phyloP scores from a whole-genome alignment of 2,797 vertebrate genomes.

The Euthynnus affinis region DNA sequence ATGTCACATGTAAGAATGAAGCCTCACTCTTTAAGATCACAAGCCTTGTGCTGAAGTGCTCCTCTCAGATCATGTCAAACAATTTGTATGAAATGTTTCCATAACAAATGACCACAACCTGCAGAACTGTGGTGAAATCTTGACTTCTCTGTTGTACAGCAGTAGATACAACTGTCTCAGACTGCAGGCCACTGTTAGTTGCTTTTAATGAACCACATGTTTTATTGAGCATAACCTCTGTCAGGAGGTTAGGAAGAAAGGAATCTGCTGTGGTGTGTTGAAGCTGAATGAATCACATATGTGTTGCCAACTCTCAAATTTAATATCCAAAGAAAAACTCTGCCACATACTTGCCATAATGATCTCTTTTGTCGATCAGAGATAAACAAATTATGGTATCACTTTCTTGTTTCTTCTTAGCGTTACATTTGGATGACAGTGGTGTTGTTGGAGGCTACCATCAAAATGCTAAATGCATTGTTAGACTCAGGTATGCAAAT shows the following conservation, averaged over 20 bases:
- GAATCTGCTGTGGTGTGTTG: slow-evolving; percentile 54
- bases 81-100: not conserved
- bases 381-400: slow-evolving; percentile 53
- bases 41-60: slow-evolving; percentile 45
- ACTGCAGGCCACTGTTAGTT: slow-evolving; percentile 55
- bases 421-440: slow-evolving; percentile 21
- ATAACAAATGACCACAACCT: slow-evolving; percentile 9
- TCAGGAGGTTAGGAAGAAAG: slow-evolving; percentile 49
- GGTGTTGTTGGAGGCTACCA: slow-evolving; percentile 24
- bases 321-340: slow-evolving; percentile 35
- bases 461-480: slow-evolving; percentile 12
- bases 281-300: slow-evolving; percentile 51
- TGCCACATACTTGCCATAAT: slow-evolving; percentile 21
- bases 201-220: slow-evolving; percentile 64
- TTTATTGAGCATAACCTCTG: slow-evolving; percentile 63
- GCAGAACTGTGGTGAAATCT: slow-evolving; percentile 12
- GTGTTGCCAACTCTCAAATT: slow-evolving; percentile 61
- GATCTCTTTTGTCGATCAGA: slow-evolving; percentile 44
- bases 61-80: slow-evolving; percentile 21
- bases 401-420: slow-evolving; percentile 15
- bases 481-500: slow-evolving; percentile 34
- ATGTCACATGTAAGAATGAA: slow-evolving; percentile 7
- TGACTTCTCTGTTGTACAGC: slow-evolving; percentile 9
- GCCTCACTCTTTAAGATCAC: slow-evolving; percentile 29
- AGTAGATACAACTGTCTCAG: slow-evolving; percentile 30